A percentile compares a stretch with the other conserved stretches of the same genome.
These are phyloP conservation scores for Burhinus bistriatus DNA, from an alignment of 2,113 vertebrate species.

Conservation along the genomic window DNA sequence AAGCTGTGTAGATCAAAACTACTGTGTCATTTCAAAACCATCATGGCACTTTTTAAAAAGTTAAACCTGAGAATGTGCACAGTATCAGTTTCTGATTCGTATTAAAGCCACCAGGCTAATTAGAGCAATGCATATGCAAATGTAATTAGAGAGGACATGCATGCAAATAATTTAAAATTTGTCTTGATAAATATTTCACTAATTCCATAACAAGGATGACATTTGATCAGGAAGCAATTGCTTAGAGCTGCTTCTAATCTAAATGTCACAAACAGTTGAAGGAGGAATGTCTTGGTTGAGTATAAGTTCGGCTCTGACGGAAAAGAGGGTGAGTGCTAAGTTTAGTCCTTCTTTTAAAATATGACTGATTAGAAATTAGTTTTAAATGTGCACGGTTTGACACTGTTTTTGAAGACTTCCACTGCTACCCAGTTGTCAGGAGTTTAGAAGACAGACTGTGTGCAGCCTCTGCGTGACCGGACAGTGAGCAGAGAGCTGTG, in stretches of 20 bases:
- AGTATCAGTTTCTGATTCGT: not conserved
- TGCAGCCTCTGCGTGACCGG: not conserved
- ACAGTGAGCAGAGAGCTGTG: not conserved
- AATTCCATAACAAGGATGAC: not conserved
- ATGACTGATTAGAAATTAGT: not conserved
- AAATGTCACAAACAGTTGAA: not conserved
- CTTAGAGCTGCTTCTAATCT: not conserved
- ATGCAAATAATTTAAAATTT: not conserved
- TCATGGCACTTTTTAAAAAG: not conserved
- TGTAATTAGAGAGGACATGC: slow-evolving; percentile 4
- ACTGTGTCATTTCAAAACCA: accelerated
- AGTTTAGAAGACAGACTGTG: not conserved
- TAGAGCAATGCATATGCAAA: slow-evolving; percentile 21
- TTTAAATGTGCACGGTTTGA: not conserved
- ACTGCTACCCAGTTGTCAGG: not conserved
- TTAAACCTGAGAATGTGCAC: not conserved
- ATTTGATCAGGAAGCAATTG: slow-evolving; percentile 27
- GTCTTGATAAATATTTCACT: slow-evolving; percentile 33
- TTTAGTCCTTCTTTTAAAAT: not conserved
- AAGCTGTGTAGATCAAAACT: not conserved
- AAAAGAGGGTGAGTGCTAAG: not conserved
- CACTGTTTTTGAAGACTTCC: not conserved
- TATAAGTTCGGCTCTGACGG: not conserved
- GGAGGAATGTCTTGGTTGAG: not conserved
- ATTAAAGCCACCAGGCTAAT: not conserved